Evolutionary conservation across 2,888 invertebrate species (phyloP).

Genomic region (Drosophila anomelani): DNA sequence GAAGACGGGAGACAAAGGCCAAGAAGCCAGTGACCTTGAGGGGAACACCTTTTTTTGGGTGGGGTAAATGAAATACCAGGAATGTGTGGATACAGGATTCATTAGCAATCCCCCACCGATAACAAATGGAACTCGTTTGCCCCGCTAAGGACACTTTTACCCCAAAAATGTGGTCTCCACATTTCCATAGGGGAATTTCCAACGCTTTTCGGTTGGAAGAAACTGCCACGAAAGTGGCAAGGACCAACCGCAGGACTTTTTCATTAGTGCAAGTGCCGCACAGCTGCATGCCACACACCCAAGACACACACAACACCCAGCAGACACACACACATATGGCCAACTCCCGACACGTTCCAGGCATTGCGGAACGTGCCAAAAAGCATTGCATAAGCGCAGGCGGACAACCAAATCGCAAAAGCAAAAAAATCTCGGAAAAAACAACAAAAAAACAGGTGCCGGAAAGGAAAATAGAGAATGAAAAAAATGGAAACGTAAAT

Average conservation of each 20-base stretch:
- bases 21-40: slow-evolving; percentile 45
- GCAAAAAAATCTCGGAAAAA: slow-evolving; percentile 46
- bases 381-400: slow-evolving; percentile 74
- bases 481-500: slow-evolving; percentile 38
- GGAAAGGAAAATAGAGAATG: slow-evolving; percentile 20
- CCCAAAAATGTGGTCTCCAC: background rate
- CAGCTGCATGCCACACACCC: slow-evolving; percentile 40
- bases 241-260: slow-evolving; percentile 63
- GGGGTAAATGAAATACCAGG: background rate
- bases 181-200: slow-evolving; percentile 21
- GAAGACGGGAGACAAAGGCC: background rate
- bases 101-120: slow-evolving; percentile 25
- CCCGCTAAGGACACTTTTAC: slow-evolving; percentile 1
- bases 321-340: slow-evolving; percentile 20
- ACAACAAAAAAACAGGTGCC: slow-evolving; percentile 18
- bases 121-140: slow-evolving; percentile 1
- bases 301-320: slow-evolving; percentile 9
- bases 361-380: slow-evolving; percentile 72
- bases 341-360: slow-evolving; percentile 51
- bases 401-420: slow-evolving; percentile 67
- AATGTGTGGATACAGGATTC: slow-evolving; percentile 14
- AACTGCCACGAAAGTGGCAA: slow-evolving; percentile 26
- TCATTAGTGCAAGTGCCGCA: slow-evolving; percentile 76
- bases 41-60: background rate
- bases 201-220: slow-evolving; percentile 1